Conservation (phyloP, 2,888 invertebrate species). For the Pristionchus arcanus region DNA sequence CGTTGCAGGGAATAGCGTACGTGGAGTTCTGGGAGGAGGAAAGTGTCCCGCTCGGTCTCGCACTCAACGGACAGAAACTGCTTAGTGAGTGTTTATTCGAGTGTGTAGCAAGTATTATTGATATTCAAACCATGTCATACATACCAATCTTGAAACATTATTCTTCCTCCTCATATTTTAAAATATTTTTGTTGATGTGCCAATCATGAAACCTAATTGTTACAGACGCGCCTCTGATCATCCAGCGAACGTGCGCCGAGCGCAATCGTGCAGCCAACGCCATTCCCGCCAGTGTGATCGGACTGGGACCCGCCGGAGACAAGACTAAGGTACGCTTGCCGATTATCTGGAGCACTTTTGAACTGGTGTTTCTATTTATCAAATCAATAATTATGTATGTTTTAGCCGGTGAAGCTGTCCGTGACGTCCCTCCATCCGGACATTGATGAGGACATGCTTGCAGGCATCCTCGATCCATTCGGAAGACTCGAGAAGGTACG, state of each 20-base stretch:
- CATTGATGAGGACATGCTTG: constrained; percentile 98
- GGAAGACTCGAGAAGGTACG: constrained; percentile 65
- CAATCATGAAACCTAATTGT: not conserved
- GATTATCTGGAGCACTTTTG: not conserved
- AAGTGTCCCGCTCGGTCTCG: constrained; percentile 86
- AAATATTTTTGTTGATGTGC: not conserved
- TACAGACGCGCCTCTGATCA: constrained; percentile 91
- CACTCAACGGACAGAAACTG: constrained; percentile 94
- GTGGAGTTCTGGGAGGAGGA: constrained; percentile 98
- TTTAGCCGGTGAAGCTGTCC: constrained; percentile 88
- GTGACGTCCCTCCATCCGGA: constrained; percentile 98
- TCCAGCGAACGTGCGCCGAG: constrained; percentile 97
- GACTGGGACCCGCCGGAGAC: constrained; percentile 79
- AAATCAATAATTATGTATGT: not conserved
- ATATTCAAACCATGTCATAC: not conserved
- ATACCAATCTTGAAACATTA: not conserved
- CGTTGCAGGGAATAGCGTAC: constrained; percentile 91
- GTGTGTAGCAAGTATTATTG: too few relatives aligned
- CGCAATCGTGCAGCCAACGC: constrained; percentile 81
- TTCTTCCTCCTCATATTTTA: not conserved
- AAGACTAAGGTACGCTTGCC: constrained; percentile 58
- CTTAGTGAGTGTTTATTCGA: constrained; percentile 83
- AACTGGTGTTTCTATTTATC: not conserved
- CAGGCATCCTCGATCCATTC: constrained; percentile 93
- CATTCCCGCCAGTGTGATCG: constrained; percentile 77